Base-by-base conservation (phyloP, 2,113 vertebrate species). In the Notothenia rossii region DNA sequence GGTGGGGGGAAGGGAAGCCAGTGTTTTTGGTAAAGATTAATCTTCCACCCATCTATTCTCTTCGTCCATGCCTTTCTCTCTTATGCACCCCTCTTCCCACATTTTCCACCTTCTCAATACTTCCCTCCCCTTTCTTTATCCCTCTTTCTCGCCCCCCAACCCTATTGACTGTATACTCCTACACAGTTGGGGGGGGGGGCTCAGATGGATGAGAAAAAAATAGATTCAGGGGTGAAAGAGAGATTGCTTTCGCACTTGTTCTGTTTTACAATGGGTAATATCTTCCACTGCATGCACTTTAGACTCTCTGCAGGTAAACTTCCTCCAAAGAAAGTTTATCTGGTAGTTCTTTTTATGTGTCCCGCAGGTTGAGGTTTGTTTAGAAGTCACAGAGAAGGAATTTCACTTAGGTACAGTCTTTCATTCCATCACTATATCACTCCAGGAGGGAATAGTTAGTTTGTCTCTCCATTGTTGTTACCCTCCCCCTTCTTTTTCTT, bases 1-100 rank as follows among this genome's bases (percentile, higher is more conserved):
- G 83, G 64, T 72, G 79, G 49, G 81, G 88, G 89, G 85, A 71
- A 29, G 86, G 84, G 82, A 62, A 67, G 77, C 85, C 83, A 76
- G 85, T 92, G 77, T 92, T 92, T 91, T 93, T 89, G 88, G 81
- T 91, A 78, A 93, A 93, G 93, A 95, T 94, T 94, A 94, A 94
- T 95, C 94, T 94, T 93, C 88, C 90, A 91, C 92, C 90, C 85
- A 73, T 90, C 90, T 84, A 90, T 94, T 93, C 82, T 93, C 68
- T 89, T 86, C 79, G 66, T 91, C 74, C 79, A 75, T 88, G 86
- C 89, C 77, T 90, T 86, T 93, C 78, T 89, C 86, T 82, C 89
- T 83, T 71, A 82, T 91, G 79, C 85, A 77, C 84, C 92, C 88
- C 89, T 86, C 91, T 89, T 66, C 74, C 77, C 86, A 84, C 67